phyloP scores from a whole-genome alignment of 2,888 invertebrate species.

The Beris morrisii region DNA sequence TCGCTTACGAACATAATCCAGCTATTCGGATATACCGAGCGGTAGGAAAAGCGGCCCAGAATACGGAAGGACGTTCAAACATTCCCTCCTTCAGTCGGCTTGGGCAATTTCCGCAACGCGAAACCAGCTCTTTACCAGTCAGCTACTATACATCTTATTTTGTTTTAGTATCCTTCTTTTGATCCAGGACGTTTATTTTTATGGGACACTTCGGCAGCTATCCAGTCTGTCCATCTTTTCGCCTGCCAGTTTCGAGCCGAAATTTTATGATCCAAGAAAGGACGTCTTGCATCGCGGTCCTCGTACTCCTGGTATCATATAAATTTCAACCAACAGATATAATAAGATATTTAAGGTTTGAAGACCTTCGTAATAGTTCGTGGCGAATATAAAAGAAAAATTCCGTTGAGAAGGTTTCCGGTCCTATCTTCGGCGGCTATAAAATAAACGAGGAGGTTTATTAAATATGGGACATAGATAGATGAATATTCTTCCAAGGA shows the following conservation, averaged over 20 bases:
- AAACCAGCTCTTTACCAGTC: neutral
- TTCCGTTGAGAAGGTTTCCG: conserved; percentile 17
- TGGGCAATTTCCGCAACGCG: neutral
- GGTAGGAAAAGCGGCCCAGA: too few species aligned
- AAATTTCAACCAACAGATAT: too few species aligned
- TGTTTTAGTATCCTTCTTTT: neutral
- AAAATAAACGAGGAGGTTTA: conserved; percentile 16
- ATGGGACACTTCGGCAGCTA: conserved; percentile 25
- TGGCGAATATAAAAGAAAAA: conserved; percentile 22
- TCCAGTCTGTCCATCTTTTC: conserved; percentile 5
- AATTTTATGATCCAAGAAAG: too few species aligned
- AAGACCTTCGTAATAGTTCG: neutral
- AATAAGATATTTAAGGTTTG: too few species aligned
- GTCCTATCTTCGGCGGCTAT: conserved; percentile 18
- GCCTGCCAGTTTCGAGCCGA: too few species aligned
- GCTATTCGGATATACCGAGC: too few species aligned
- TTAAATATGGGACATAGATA: conserved; percentile 17
- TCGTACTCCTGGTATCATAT: too few species aligned
- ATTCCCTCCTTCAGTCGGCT: too few species aligned
- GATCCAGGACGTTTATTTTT: conserved; percentile 22
- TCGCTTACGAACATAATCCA: too few species aligned
- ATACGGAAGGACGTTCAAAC: too few species aligned
- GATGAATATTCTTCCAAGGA: too few species aligned
- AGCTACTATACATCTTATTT: neutral
- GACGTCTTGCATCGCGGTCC: too few species aligned